Evolutionary conservation across 2,888 invertebrate genomes (phyloP).

Genomic region (Folsomia candida): DNA sequence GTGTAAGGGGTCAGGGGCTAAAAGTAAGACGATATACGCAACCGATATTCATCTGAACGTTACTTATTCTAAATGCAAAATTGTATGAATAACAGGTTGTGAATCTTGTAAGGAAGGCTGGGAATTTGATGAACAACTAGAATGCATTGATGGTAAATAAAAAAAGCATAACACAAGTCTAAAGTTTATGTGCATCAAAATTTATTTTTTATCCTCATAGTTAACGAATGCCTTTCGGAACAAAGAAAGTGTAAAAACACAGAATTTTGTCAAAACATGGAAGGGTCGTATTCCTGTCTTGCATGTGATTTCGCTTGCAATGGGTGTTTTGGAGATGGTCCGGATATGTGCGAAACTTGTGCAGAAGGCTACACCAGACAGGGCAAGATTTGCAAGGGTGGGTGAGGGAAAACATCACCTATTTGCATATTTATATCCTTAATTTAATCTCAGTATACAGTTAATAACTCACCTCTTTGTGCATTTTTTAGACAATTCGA

Average conservation of each 20-base stretch:
- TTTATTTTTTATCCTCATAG: no score
- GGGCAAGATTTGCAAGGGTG: slow-evolving; percentile 74
- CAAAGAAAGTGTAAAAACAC: slow-evolving; percentile 60
- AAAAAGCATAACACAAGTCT: neutral
- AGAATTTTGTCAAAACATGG: slow-evolving; percentile 84
- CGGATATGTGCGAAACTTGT: slow-evolving; percentile 84
- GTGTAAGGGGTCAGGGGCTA: slow-evolving; percentile 72
- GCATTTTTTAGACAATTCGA: slow-evolving; percentile 49
- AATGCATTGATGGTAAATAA: slow-evolving; percentile 60
- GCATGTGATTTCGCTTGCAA: slow-evolving; percentile 80
- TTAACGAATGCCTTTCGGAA: slow-evolving; percentile 74
- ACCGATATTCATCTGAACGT: neutral
- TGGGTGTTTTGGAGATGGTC: slow-evolving; percentile 83
- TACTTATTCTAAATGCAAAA: no score
- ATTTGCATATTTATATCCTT: neutral
- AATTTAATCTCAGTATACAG: neutral
- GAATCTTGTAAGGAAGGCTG: slow-evolving; percentile 70
- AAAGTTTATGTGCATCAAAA: neutral
- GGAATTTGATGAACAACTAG: slow-evolving; percentile 67
- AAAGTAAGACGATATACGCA: slow-evolving; percentile 56
- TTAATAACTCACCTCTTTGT: no score
- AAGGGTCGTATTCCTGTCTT: slow-evolving; percentile 74
- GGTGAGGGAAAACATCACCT: slow-evolving; percentile 46
- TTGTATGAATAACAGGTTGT: slow-evolving; percentile 60
- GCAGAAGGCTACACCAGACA: slow-evolving; percentile 68